Percentiles rank a stretch among this genome's conserved stretches.
These are phyloP conservation scores for Neodiprion pinetum DNA, from an alignment of 1,140 invertebrate genomes.

Conservation along the genomic window DNA sequence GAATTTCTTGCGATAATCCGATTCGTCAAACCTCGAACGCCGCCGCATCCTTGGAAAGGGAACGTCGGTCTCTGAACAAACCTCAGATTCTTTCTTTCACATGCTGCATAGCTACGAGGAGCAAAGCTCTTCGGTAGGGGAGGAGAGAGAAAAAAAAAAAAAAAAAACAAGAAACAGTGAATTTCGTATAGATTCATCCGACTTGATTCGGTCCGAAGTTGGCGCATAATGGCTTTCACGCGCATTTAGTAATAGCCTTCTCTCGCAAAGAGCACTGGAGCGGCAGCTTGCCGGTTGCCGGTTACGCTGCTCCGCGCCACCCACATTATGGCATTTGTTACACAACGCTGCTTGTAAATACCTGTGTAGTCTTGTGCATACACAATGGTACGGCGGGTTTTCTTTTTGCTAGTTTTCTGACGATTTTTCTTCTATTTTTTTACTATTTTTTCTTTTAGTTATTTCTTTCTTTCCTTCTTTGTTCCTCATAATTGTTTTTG, in stretches of 20 bases:
- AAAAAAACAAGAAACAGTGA: too few species aligned
- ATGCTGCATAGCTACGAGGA: too few species aligned
- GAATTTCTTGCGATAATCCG: too few species aligned
- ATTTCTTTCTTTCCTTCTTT: neutral
- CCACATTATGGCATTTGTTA: constrained; percentile 33
- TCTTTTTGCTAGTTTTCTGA: neutral
- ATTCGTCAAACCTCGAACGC: too few species aligned
- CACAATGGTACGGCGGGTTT: neutral
- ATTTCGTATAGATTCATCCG: too few species aligned
- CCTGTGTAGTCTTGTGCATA: neutral
- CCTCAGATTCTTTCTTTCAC: too few species aligned
- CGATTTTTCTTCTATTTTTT: neutral
- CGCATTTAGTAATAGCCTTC: neutral
- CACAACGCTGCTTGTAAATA: neutral
- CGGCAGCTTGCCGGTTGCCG: too few species aligned
- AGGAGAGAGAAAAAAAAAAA: too few species aligned
- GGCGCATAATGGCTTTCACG: neutral
- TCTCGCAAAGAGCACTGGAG: neutral
- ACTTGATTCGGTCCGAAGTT: too few species aligned
- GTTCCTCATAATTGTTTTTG: neutral
- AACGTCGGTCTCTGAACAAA: too few species aligned
- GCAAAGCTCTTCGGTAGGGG: too few species aligned
- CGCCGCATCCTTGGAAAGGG: too few species aligned
- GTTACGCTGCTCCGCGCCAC: constrained; percentile 27
- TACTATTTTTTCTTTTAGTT: neutral